Evolutionary conservation across 2,797 vertebrate genomes (phyloP).

Genomic region (Triplophysa yarkandensis): DNA sequence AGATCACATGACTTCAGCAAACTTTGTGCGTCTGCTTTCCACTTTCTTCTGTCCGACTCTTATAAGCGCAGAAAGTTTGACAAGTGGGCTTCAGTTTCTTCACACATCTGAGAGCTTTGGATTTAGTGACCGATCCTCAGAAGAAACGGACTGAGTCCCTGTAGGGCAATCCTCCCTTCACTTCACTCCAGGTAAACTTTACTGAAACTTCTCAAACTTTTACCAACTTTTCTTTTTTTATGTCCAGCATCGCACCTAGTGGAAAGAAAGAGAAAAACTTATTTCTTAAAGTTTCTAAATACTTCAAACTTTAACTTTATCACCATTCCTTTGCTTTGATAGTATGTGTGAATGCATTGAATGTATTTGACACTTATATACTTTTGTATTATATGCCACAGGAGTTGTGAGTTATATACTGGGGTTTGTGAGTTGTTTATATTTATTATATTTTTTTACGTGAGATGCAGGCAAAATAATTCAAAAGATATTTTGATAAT

Average conservation of each 20-base stretch:
- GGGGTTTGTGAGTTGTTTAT: too few relatives aligned
- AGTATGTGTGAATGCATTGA: too few relatives aligned
- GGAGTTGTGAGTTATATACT: too few relatives aligned
- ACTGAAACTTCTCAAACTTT: background rate
- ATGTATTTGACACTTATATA: too few relatives aligned
- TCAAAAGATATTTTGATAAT: background rate
- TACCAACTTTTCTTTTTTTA: slow-evolving; percentile 5
- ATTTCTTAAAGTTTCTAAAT: too few relatives aligned
- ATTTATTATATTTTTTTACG: background rate
- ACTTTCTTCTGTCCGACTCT: slow-evolving; percentile 57
- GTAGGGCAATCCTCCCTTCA: slow-evolving; percentile 54
- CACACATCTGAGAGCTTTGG: slow-evolving; percentile 64
- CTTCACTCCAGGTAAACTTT: slow-evolving; percentile 66
- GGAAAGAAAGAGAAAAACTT: background rate
- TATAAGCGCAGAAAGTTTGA: slow-evolving; percentile 75
- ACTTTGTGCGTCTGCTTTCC: slow-evolving; percentile 51
- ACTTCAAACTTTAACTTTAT: background rate
- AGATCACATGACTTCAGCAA: slow-evolving; percentile 71
- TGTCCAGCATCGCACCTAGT: too few relatives aligned
- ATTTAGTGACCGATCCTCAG: slow-evolving; percentile 56
- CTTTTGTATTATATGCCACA: too few relatives aligned
- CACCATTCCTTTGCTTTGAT: too few relatives aligned
- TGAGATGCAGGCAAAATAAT: background rate
- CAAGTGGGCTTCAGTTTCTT: slow-evolving; percentile 70
- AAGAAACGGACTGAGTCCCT: slow-evolving; percentile 62